Evolutionary conservation across 2,797 vertebrate species (phyloP).

Genomic region (Gymnoscopelus microlampas): DNA sequence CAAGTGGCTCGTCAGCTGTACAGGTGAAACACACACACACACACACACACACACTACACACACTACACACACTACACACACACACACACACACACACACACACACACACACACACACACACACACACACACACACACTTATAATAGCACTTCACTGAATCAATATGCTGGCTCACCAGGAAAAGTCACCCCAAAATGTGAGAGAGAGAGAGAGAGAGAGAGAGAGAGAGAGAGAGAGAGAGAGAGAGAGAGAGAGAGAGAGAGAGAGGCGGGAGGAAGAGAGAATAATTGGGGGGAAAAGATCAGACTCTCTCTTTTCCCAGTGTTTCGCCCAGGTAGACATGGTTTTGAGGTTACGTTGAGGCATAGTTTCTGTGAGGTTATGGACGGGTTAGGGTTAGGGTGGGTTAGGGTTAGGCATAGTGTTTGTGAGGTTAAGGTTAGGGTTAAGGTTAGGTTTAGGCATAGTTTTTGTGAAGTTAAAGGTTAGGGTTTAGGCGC

Average conservation of each 20-base stretch:
- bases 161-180: slow-evolving; percentile 50
- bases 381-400: no score
- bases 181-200: slow-evolving; percentile 39
- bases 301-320: slow-evolving; percentile 17
- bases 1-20: slow-evolving; percentile 65
- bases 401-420: no score
- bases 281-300: slow-evolving; percentile 26
- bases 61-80: slow-evolving; percentile 68
- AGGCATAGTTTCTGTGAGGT: no score
- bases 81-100: slow-evolving; percentile 64
- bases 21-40: slow-evolving; percentile 67
- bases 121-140: slow-evolving; percentile 47
- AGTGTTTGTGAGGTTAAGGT: no score
- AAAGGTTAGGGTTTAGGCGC: no score
- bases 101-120: slow-evolving; percentile 60
- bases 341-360: no score
- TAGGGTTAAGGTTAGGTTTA: no score
- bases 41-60: slow-evolving; percentile 55
- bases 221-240: slow-evolving; percentile 5
- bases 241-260: not conserved
- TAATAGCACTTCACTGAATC: slow-evolving; percentile 40
- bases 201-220: not conserved
- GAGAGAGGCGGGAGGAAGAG: slow-evolving; percentile 19
- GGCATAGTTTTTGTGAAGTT: no score
- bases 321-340: no score